These are phyloP conservation scores for Papilio polyxenes DNA, from an alignment of 1,140 invertebrate species.

Conservation along the genomic window DNA sequence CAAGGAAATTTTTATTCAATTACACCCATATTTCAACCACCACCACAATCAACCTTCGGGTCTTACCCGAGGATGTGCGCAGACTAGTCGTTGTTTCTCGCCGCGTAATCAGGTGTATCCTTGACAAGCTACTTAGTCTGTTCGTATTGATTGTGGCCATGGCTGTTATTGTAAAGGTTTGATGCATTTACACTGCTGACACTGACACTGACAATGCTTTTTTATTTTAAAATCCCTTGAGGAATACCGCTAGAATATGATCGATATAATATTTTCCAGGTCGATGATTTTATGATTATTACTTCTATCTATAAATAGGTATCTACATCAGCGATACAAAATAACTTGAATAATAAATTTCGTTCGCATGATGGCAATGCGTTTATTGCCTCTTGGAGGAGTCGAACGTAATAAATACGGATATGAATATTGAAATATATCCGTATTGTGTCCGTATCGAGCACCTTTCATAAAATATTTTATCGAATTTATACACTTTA, in stretches of 20 bases:
- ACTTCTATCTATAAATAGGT: not conserved
- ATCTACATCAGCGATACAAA: not conserved
- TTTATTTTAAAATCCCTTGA: too few species aligned
- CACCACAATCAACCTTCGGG: too few species aligned
- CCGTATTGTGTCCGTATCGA: constrained; percentile 30
- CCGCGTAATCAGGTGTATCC: too few species aligned
- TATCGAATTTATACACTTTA: constrained; percentile 34
- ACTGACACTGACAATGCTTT: too few species aligned
- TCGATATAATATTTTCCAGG: not conserved
- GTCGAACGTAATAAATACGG: constrained; percentile 35
- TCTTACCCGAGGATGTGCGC: too few species aligned
- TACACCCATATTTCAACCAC: too few species aligned
- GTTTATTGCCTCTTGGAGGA: constrained; percentile 36
- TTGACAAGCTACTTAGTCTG: too few species aligned
- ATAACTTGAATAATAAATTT: constrained; percentile 12
- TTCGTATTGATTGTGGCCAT: too few species aligned
- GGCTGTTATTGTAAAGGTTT: too few species aligned
- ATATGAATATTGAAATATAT: constrained; percentile 38
- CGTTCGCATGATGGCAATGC: constrained; percentile 27
- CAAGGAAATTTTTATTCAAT: too few species aligned
- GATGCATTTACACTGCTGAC: too few species aligned
- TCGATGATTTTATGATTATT: not conserved
- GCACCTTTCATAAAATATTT: constrained; percentile 31
- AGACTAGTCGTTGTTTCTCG: too few species aligned
- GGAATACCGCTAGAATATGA: not conserved